Percentiles rank a stretch among this genome's conserved stretches.
Conservation (phyloP, 1,140 invertebrate genomes). For the Polypedilum pembai region DNA sequence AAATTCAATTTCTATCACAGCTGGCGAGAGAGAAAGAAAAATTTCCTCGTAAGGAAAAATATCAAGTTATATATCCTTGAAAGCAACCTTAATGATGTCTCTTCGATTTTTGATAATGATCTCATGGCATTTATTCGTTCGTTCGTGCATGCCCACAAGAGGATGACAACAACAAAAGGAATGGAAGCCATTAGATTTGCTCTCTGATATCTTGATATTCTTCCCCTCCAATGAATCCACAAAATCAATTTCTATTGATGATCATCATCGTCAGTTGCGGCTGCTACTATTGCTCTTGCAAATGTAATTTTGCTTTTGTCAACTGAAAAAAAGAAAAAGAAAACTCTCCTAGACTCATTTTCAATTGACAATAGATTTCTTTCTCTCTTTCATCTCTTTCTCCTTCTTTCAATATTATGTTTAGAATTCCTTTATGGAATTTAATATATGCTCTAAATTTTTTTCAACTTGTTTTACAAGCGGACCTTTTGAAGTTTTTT, state of each 20-base stretch:
- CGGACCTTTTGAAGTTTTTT: not conserved
- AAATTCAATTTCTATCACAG: not conserved
- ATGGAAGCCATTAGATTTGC: slow-evolving; percentile 24
- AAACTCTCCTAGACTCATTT: not conserved
- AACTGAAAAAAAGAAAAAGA: not conserved
- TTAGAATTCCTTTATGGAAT: not conserved
- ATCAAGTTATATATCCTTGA: no score
- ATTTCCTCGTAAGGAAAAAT: no score
- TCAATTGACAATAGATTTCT: not conserved
- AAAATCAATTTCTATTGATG: slow-evolving; percentile 20
- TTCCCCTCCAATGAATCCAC: slow-evolving; percentile 23
- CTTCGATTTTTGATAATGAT: no score
- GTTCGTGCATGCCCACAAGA: not conserved
- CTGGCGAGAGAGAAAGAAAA: not conserved
- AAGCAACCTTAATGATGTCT: no score
- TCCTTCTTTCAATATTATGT: not conserved
- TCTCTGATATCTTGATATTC: slow-evolving; percentile 27
- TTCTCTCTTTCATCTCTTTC: not conserved
- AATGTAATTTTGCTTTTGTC: not conserved
- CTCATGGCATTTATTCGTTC: no score
- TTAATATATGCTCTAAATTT: not conserved
- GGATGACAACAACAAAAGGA: not conserved
- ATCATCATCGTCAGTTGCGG: not conserved
- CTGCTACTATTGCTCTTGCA: not conserved
- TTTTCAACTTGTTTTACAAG: not conserved